phyloP scores from a whole-genome alignment of 2,113 vertebrate genomes.

The Ia io region DNA sequence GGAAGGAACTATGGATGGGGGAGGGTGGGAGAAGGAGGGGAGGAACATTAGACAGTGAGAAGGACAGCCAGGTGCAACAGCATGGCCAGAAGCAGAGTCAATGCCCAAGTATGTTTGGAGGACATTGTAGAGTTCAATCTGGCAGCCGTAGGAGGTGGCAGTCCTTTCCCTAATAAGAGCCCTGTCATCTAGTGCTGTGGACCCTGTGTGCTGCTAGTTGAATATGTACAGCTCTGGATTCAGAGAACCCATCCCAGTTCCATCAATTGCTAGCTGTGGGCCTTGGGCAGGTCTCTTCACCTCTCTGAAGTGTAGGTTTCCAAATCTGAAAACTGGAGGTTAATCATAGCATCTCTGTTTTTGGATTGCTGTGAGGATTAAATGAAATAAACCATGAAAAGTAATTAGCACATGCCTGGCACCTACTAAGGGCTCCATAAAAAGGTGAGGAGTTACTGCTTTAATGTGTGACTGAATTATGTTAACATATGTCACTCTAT shows the following conservation, averaged over 20 bases:
- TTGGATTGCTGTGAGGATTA: not conserved
- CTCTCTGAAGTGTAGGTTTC: not conserved
- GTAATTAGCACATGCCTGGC: not conserved
- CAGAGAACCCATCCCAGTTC: not conserved
- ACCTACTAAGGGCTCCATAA: not conserved
- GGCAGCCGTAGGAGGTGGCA: accelerated
- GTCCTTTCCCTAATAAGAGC: accelerated
- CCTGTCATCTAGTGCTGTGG: not conserved
- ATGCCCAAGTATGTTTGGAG: not conserved
- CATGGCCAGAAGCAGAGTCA: not conserved
- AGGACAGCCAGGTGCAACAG: not conserved
- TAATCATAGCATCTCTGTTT: not conserved
- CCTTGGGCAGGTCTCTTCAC: not conserved
- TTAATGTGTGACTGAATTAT: not conserved
- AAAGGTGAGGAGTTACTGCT: not conserved
- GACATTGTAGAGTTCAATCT: not conserved
- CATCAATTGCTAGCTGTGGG: not conserved
- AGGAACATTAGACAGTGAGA: not conserved
- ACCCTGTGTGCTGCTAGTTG: not conserved
- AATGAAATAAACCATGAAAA: not conserved
- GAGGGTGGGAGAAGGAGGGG: not conserved
- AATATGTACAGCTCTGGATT: not conserved
- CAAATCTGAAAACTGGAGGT: not conserved
- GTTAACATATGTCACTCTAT: not conserved
- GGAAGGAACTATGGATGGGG: not conserved